Base-by-base conservation (phyloP, 2,888 invertebrate species). In the Elegia similella region DNA sequence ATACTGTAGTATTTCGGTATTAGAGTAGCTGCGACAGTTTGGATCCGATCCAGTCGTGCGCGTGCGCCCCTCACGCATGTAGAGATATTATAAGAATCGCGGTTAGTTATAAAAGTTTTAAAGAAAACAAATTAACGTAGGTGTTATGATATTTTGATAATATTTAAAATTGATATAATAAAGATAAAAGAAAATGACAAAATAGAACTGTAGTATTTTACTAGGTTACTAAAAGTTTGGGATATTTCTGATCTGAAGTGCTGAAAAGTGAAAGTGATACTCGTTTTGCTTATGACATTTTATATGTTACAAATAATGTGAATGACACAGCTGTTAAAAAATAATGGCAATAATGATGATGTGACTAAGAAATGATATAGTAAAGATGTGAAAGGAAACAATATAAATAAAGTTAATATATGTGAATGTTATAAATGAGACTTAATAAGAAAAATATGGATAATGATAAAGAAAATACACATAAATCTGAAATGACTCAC, bases 1-100 rank as follows among this genome's bases (percentile, higher is more conserved):
- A 66, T 75, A 73, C 80, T 78, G 81, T 78, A 73, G 84, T 89
- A 89, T 91, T 90, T 91, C 66, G 79, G 90, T 89, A 86, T 84
- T 83, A 74, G 80, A 82, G 74, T 74, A 72, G 76, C 84, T 77
- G 86, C 83, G 89, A 91, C 88, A 88, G 84, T 86, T 90, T 89
- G 89, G 88, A 88, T 68, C 72, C 73, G 78, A 79, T 88, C 90
- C 90, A 91, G 90, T 89, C 75, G 75, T 71, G 72, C 78, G 75
- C 76, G 65, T 47, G 38, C 56, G 48, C 38, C 69, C 70, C 65
- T 66, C 69, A 73, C 69, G 78, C 76, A 72, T 72, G 71, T 55
- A 55, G 32, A 29, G 44, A 32, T 34, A 8, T 32, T 34, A 15
- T 30, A 44, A 38, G n/a, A n/a, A 38, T 12, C 32, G 34, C 16